These are phyloP conservation scores for Congeria kusceri DNA, from an alignment of 2,888 invertebrate genomes.

Conservation along the genomic window DNA sequence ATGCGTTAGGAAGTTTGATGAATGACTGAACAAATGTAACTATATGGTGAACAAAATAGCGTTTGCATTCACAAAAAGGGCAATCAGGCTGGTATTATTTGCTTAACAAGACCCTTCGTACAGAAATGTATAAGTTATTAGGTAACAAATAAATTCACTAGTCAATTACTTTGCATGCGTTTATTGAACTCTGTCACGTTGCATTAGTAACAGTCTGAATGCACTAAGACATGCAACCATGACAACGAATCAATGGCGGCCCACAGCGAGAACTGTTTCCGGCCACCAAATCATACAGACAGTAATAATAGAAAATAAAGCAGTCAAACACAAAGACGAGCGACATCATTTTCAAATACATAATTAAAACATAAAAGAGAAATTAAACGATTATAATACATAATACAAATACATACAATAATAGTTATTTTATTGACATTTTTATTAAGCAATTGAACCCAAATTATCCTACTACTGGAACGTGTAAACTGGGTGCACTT, in stretches of 20 bases:
- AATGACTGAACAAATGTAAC: too few relatives aligned
- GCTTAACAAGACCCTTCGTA: too few relatives aligned
- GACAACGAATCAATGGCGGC: slow-evolving; percentile 34
- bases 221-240: slow-evolving; percentile 38
- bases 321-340: neutral
- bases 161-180: neutral
- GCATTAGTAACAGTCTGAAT: slow-evolving; percentile 25
- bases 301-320: slow-evolving; percentile 6
- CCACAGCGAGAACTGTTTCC: slow-evolving; percentile 47
- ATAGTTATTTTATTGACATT: neutral
- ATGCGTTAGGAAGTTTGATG: too few relatives aligned
- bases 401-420: neutral
- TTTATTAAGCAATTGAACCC: neutral
- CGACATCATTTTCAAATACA: too few relatives aligned
- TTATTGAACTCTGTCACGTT: neutral
- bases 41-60: too few relatives aligned
- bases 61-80: too few relatives aligned
- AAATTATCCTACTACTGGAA: slow-evolving; percentile 16
- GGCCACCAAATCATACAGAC: slow-evolving; percentile 45
- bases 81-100: too few relatives aligned
- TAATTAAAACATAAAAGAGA: neutral
- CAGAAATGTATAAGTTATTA: too few relatives aligned
- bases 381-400: neutral
- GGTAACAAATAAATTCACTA: too few relatives aligned
- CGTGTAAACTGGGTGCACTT: neutral